Percentiles rank a stretch among this genome's conserved stretches.
phyloP scores from a whole-genome alignment of 2,113 vertebrate genomes.

The Myotis brandtii region DNA sequence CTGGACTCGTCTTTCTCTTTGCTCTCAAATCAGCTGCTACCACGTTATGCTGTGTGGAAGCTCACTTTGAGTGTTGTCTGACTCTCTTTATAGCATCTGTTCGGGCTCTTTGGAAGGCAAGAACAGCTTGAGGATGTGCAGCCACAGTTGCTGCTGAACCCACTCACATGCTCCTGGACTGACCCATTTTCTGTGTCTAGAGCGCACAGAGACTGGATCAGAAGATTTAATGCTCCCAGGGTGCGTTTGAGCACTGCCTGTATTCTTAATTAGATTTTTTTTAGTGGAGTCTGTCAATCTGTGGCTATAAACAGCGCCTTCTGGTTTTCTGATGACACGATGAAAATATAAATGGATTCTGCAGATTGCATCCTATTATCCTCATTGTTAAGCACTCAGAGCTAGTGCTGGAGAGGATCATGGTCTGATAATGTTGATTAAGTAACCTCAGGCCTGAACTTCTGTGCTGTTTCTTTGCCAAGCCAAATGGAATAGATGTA shows the following conservation, averaged over 20 bases:
- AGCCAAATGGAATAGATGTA: neutral
- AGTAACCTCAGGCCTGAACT: slow-evolving; percentile 64
- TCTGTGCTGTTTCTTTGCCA: slow-evolving; percentile 64
- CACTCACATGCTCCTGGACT: neutral
- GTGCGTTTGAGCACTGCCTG: slow-evolving; percentile 49
- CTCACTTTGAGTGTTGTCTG: neutral
- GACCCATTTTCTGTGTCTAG: slow-evolving; percentile 58
- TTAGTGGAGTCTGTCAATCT: slow-evolving; percentile 67
- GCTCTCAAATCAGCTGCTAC: neutral
- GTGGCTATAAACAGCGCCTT: slow-evolving; percentile 75
- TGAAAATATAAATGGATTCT: slow-evolving; percentile 80
- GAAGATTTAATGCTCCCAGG: slow-evolving; percentile 46
- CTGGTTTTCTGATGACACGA: slow-evolving; percentile 79
- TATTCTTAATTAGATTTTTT: slow-evolving; percentile 73
- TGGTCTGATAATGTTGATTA: slow-evolving; percentile 64
- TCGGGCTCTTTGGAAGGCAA: neutral
- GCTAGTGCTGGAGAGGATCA: slow-evolving; percentile 35
- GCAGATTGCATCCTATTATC: slow-evolving; percentile 78
- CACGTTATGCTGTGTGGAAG: neutral
- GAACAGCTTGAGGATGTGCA: slow-evolving; percentile 20
- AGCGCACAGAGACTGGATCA: neutral
- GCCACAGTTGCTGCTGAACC: neutral
- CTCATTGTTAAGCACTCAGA: slow-evolving; percentile 60
- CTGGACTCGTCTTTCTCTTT: neutral
- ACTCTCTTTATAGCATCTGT: neutral